phyloP scores from a whole-genome alignment of 2,113 vertebrate species.

The Microtus montanus region DNA sequence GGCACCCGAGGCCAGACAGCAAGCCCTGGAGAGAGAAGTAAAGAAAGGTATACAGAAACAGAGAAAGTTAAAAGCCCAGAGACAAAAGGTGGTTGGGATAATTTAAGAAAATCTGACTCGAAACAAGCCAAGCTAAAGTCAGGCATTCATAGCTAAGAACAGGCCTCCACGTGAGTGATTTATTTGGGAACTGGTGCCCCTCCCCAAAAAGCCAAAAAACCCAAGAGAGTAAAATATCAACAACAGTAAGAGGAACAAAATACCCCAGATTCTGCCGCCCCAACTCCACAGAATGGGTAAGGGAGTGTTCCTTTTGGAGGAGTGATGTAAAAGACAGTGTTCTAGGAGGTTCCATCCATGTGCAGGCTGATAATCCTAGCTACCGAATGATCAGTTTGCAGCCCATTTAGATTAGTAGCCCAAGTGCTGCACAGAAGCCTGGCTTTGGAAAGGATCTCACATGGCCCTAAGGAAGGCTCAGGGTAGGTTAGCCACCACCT shows the following conservation, averaged over 20 bases:
- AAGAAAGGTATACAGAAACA: too few species aligned
- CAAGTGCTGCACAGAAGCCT: background rate
- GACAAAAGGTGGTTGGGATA: too few species aligned
- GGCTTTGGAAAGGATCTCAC: background rate
- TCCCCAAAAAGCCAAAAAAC: too few species aligned
- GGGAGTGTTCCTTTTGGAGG: background rate
- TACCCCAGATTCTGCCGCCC: background rate
- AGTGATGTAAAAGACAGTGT: background rate
- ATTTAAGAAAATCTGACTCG: too few species aligned
- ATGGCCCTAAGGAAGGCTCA: background rate
- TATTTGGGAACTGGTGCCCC: too few species aligned
- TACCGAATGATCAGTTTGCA: background rate
- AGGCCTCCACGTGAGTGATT: too few species aligned
- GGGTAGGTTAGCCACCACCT: background rate
- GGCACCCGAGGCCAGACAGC: rapidly evolving
- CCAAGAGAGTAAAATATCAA: too few species aligned
- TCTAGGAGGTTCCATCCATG: background rate
- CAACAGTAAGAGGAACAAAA: too few species aligned
- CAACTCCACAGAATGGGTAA: background rate
- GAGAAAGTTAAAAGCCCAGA: too few species aligned
- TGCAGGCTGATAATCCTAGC: background rate
- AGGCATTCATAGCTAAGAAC: too few species aligned
- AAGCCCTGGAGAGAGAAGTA: too few species aligned
- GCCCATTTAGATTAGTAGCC: background rate
- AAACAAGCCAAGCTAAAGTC: too few species aligned